A percentile compares a stretch with the other conserved stretches of the same genome.
These are phyloP conservation scores for Phylloscopus trochilus DNA, from an alignment of 2,113 vertebrate genomes.

Conservation along the genomic window DNA sequence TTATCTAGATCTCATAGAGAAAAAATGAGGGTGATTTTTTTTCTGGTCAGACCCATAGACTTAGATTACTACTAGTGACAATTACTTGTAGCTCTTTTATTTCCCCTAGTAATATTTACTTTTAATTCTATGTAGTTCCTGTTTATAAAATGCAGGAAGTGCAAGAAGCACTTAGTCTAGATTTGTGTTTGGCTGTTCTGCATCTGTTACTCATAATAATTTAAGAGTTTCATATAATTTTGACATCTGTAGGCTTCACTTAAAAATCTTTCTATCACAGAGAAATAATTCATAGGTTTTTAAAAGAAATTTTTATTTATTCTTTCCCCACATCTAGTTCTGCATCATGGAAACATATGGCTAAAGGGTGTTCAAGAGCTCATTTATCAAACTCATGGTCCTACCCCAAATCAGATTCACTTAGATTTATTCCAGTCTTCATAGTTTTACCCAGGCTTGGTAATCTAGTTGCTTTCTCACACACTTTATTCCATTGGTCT, in stretches of 20 bases:
- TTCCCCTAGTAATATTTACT: background rate
- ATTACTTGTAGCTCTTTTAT: background rate
- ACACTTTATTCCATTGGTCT: background rate
- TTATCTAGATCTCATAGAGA: background rate
- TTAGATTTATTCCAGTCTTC: background rate
- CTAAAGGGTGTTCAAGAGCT: background rate
- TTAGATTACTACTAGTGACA: background rate
- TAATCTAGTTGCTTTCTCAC: background rate
- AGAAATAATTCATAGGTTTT: background rate
- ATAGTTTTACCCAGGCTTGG: background rate
- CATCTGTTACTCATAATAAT: background rate
- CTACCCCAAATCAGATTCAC: background rate
- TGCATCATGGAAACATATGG: background rate
- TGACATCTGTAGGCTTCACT: background rate
- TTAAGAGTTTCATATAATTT: background rate
- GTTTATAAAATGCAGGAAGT: background rate
- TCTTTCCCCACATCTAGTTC: background rate
- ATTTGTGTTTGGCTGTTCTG: background rate
- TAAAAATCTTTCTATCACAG: background rate
- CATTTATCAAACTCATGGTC: background rate
- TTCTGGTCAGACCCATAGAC: background rate
- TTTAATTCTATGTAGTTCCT: background rate
- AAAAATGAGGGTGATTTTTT: background rate
- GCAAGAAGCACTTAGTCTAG: background rate
- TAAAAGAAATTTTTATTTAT: background rate